phyloP scores from a whole-genome alignment of 2,113 vertebrate species.

The Nothocercus julius region DNA sequence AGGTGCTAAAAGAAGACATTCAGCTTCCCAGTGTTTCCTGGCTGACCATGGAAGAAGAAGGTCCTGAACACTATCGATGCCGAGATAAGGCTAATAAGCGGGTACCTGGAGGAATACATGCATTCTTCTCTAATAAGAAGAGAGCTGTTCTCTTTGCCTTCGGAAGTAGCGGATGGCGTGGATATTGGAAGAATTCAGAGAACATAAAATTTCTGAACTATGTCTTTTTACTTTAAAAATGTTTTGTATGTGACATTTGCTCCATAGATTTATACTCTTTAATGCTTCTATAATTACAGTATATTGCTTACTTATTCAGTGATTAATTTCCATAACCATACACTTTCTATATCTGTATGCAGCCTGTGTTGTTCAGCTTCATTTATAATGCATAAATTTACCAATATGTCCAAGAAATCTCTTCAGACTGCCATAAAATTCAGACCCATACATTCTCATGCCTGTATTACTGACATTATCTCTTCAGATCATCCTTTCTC shows the following conservation, averaged over 20 bases:
- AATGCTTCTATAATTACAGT: background rate
- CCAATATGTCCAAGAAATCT: background rate
- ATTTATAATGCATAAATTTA: slow-evolving; percentile 2
- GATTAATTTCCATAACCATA: slow-evolving; percentile 15
- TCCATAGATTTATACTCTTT: background rate
- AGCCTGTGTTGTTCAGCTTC: background rate
- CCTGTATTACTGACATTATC: slow-evolving; percentile 31
- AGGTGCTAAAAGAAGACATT: background rate
- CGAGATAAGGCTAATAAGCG: rapidly evolving
- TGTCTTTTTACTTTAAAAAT: background rate
- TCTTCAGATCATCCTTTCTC: slow-evolving; percentile 9
- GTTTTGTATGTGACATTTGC: background rate
- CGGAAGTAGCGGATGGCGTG: background rate
- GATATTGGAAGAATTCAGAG: background rate
- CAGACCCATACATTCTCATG: slow-evolving; percentile 18
- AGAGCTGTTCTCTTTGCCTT: background rate
- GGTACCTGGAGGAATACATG: background rate
- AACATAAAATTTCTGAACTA: background rate
- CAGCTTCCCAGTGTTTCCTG: background rate
- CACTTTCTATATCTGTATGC: background rate
- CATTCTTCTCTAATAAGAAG: background rate
- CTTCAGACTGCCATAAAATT: slow-evolving; percentile 44
- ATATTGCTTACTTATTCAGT: background rate
- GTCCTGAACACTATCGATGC: background rate
- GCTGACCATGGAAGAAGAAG: background rate